Percentiles rank a stretch among this genome's conserved stretches.
Conservation (phyloP, 2,888 invertebrate species). For the Drosophila kuntzei region DNA sequence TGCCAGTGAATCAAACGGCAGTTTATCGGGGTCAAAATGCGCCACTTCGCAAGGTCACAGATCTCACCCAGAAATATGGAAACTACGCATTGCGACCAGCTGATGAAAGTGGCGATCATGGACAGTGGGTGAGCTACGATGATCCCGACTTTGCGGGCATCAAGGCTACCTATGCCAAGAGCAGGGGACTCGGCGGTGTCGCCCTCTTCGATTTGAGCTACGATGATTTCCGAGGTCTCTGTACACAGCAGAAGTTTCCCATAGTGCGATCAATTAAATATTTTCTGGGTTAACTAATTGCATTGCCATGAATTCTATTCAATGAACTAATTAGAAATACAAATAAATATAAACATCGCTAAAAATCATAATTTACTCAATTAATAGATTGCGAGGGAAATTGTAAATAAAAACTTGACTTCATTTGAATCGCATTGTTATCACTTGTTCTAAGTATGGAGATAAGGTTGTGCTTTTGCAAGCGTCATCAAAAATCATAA, state of each 20-base stretch:
- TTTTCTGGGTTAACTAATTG: slow-evolving; percentile 71
- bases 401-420: slow-evolving; percentile 32
- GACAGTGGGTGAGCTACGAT: slow-evolving; percentile 93
- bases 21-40: slow-evolving; percentile 88
- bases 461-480: not conserved
- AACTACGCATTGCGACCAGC: slow-evolving; percentile 91
- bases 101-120: slow-evolving; percentile 88
- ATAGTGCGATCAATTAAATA: slow-evolving; percentile 91
- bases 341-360: slow-evolving; percentile 1
- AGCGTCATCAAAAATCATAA: not conserved
- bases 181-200: slow-evolving; percentile 91
- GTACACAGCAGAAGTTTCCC: slow-evolving; percentile 92
- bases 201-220: slow-evolving; percentile 91
- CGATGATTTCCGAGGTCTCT: slow-evolving; percentile 93
- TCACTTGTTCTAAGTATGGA: not conserved
- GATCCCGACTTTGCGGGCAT: slow-evolving; percentile 93
- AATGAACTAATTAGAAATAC: slow-evolving; percentile 44
- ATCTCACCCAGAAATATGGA: slow-evolving; percentile 92
- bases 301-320: slow-evolving; percentile 13
- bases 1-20: slow-evolving; percentile 88
- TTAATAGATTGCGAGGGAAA: slow-evolving; percentile 34
- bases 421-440: not conserved
- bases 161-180: slow-evolving; percentile 90
- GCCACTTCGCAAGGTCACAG: slow-evolving; percentile 90
- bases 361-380: slow-evolving; percentile 35